Conservation (phyloP, 1,140 invertebrate genomes). For the Plutomurus gul region DNA sequence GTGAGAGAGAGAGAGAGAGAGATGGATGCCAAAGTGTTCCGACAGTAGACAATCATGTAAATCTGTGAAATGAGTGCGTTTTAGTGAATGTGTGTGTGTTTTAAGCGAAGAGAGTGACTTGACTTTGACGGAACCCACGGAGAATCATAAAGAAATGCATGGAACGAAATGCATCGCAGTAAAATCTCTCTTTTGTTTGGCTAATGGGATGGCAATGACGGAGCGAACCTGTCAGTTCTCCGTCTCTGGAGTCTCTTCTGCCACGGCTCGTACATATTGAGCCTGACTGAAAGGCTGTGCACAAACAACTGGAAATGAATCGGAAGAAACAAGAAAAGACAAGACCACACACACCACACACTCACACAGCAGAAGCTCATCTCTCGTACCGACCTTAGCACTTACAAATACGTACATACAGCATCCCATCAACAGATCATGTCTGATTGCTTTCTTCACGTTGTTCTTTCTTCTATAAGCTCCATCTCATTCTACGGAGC, state of each 20-base stretch:
- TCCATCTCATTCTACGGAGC: too few species aligned
- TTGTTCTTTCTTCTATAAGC: too few species aligned
- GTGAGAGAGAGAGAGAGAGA: background rate
- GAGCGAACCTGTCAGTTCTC: slow-evolving; percentile 26
- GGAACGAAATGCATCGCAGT: background rate
- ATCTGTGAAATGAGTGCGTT: background rate
- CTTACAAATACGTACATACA: background rate
- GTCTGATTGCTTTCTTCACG: too few species aligned
- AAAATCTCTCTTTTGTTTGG: slow-evolving; percentile 26
- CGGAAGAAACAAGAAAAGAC: background rate
- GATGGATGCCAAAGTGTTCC: background rate
- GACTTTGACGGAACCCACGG: background rate
- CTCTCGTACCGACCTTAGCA: background rate
- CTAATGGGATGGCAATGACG: slow-evolving; percentile 48
- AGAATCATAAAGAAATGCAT: background rate
- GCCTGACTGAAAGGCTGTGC: background rate
- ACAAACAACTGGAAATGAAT: slow-evolving; percentile 16
- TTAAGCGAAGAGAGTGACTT: background rate
- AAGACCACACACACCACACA: slow-evolving; percentile 16
- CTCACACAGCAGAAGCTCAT: background rate
- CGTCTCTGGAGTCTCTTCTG: background rate
- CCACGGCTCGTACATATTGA: background rate
- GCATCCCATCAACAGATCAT: too few species aligned
- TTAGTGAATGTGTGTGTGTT: background rate
- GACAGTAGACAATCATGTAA: background rate